Evolutionary conservation across 2,113 vertebrate genomes (phyloP), one percentile per base, ranked within the genome.

Genomic region (Gopherus evgoodei): DNA sequence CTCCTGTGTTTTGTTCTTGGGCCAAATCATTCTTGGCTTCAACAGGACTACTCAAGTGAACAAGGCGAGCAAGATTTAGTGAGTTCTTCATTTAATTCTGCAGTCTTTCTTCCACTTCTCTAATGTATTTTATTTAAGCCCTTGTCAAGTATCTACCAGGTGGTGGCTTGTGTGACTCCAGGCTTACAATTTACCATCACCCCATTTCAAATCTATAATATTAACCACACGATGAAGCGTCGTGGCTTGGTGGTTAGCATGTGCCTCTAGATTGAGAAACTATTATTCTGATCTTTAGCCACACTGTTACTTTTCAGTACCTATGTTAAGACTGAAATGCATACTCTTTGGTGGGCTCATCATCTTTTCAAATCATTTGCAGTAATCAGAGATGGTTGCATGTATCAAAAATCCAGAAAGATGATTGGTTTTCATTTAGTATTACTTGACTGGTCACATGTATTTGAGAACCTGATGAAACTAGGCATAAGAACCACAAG

Each of bases 191-290:
- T 50, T n/a, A 13, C 21, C 11, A 2, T 44, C 56, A 38, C 25
- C 10, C 42, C 1, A 0, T 50, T 88, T 49, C 0, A 8, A 85
- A 25, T 52, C 59, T 54, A 3, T 59, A 57, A 81, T 93, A 82
- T 94, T 80, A 91, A 35, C 91, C 88, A 93, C 94, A 83, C 75
- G 5, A 6, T 3, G 49, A 76, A 95, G 80, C 31, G 44, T 0
- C 0, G 81, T 54, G 87, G 72, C 82, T 89, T 91, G 88, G 90
- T 93, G 91, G 92, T 94, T 97, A 84, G 1, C 38, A 16, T 35
- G 29, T 54, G 19, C 62, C 86, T 97, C 84, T 88, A 38, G 94
- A 93, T 97, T 90, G 97, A 93, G 94, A 95, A 95, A 87, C 47
- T 38, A 12, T 47, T 24, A 59, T 52, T 92, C 83, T 96, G 31